Conservation (phyloP, 2,888 invertebrate genomes). For the Campaea margaritaria region DNA sequence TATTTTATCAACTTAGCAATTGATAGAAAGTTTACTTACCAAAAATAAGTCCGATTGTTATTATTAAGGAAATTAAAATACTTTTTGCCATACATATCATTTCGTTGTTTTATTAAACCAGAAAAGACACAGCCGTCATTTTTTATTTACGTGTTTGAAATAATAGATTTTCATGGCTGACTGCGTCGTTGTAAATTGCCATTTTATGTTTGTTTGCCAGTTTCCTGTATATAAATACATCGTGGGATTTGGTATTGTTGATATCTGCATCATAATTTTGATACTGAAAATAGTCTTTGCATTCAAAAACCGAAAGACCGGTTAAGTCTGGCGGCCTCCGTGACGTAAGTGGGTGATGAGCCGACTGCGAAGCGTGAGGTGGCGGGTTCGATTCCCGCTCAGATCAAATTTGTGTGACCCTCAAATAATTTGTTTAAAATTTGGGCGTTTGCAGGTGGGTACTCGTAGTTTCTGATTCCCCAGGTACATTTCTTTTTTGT, state of each 20-base stretch:
- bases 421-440: too few relatives aligned
- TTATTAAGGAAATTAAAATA: constrained; percentile 14
- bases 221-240: constrained; percentile 2
- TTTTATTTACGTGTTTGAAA: constrained; percentile 10
- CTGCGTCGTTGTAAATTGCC: constrained; percentile 8
- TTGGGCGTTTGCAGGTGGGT: too few relatives aligned
- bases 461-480: too few relatives aligned
- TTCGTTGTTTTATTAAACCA: constrained; percentile 19
- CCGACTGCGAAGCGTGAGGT: too few relatives aligned
- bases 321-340: too few relatives aligned
- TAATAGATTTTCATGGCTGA: constrained; percentile 23
- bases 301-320: too few relatives aligned
- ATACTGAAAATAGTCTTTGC: too few relatives aligned
- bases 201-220: constrained; percentile 23
- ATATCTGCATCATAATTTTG: not conserved
- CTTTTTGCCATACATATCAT: constrained; percentile 31
- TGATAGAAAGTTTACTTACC: too few relatives aligned
- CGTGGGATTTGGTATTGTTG: not conserved
- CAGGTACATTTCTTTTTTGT: too few relatives aligned
- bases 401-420: too few relatives aligned
- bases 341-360: too few relatives aligned
- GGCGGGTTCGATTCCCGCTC: too few relatives aligned
- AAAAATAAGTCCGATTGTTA: constrained; percentile 12
- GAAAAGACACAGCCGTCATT: constrained; percentile 25
- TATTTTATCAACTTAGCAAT: not conserved